These are phyloP conservation scores for Lamprotornis superbus DNA, from an alignment of 2,113 vertebrate genomes.

Conservation along the genomic window DNA sequence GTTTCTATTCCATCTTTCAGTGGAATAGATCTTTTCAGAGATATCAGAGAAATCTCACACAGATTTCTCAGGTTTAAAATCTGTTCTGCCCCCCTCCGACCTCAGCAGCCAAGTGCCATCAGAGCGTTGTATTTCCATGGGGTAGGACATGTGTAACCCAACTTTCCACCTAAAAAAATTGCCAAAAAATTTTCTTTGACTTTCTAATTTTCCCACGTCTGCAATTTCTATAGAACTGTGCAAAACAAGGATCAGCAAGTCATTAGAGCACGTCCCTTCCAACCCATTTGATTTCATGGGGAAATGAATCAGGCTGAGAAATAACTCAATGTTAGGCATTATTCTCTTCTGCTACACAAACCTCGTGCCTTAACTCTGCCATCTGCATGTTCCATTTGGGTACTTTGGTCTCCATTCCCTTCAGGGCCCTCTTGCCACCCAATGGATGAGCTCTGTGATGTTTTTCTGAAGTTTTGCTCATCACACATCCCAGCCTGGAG, in stretches of 20 bases:
- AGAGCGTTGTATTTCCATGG: background rate
- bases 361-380: background rate
- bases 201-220: background rate
- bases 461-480: background rate
- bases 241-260: background rate
- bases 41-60: too few relatives aligned
- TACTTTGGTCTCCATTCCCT: background rate
- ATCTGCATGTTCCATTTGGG: background rate
- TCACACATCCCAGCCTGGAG: background rate
- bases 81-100: background rate
- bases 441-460: background rate
- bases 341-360: slow-evolving; percentile 34
- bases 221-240: background rate
- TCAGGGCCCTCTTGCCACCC: background rate
- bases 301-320: background rate
- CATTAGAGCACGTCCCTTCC: background rate
- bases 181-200: background rate
- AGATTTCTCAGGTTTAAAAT: background rate
- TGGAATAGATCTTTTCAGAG: too few relatives aligned
- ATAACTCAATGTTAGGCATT: background rate
- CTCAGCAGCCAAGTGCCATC: background rate
- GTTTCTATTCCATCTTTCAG: background rate
- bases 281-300: background rate
- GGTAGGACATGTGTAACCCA: fast-evolving
- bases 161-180: background rate